Percentiles rank a stretch among this genome's conserved stretches.
These are phyloP conservation scores for Oscheius sp. DNA, from an alignment of 2,888 invertebrate genomes.

Conservation along the genomic window DNA sequence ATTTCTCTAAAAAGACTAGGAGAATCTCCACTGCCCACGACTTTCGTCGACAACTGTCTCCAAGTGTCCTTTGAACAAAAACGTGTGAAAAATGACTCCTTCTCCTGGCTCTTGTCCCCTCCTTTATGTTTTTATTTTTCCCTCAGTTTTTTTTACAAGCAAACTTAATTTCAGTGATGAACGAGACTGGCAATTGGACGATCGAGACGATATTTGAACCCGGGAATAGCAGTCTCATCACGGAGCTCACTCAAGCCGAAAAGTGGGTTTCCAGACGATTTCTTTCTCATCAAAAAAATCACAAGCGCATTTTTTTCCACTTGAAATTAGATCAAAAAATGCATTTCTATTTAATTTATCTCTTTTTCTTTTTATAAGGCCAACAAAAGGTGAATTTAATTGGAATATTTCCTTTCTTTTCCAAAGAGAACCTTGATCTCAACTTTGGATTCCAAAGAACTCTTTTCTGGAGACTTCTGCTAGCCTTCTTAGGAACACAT, in stretches of 20 bases:
- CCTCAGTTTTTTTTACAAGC: background rate
- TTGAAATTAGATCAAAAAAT: background rate
- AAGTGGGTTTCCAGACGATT: background rate
- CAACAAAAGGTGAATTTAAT: background rate
- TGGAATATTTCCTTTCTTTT: background rate
- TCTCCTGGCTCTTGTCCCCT: background rate
- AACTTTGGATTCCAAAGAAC: too few relatives aligned
- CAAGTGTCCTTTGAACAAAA: background rate
- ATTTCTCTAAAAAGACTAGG: background rate
- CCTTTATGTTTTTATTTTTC: background rate
- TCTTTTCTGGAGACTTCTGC: too few relatives aligned
- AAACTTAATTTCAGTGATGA: background rate
- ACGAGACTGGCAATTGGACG: background rate
- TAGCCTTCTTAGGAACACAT: too few relatives aligned
- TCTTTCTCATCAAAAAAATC: background rate
- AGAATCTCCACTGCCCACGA: background rate
- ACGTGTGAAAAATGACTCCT: background rate
- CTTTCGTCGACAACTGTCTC: background rate
- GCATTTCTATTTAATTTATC: background rate
- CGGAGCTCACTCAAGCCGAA: background rate
- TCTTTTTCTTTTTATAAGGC: background rate
- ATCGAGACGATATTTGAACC: background rate
- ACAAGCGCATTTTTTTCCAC: background rate
- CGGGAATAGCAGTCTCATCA: background rate
- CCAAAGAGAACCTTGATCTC: background rate